Evolutionary conservation across 23 tunicate genomes (phyloP), one percentile per base, ranked within the genome.

Genomic region (Diplosoma virens): DNA sequence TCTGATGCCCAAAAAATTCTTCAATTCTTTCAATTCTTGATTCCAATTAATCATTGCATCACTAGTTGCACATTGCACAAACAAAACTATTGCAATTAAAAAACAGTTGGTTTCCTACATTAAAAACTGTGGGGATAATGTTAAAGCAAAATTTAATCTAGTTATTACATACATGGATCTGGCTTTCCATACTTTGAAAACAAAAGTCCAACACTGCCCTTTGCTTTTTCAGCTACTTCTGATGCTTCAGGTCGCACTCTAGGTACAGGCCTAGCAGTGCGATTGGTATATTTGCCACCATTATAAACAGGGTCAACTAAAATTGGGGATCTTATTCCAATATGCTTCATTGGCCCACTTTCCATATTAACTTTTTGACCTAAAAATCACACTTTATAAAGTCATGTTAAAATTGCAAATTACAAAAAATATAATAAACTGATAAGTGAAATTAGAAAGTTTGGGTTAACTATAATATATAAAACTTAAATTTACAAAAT

Each of bases 241-340:
- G 65, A 75, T 31, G 98, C 98, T 82, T 94, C 98, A 2, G 98
- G 94, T 20, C 87, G 82, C 3, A 94, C 99, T 29, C 99, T 36
- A 9, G 99, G 95, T 30, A 94, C 87, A 22, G 99, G 97, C 25
- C 97, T 59, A 18, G 87, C 87, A 0, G 77, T 37, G 21, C 97
- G 79, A 59, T 85, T 85, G 30, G 97, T 80, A 59, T 92, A 92
- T 46, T 81, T 92, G 35, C 97, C 97, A 20, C 81, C 92, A 77
- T 92, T 92, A 45, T 80, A 92, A 0, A 80, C 75, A 3, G 97
- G 97, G 58, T 92, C 97, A 3, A 81, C 84, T 0, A 77, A 64
- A 31, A 92, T 92, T 2, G 97, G 97, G 1, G 91, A 85, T 28
- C 55, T 85, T 17, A 85, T 80, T 1, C 92, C 92, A 52, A 50